Conservation (phyloP, 37 sponge, comb jelly and placozoan species). For the Mnemiopsis leidyi region DNA sequence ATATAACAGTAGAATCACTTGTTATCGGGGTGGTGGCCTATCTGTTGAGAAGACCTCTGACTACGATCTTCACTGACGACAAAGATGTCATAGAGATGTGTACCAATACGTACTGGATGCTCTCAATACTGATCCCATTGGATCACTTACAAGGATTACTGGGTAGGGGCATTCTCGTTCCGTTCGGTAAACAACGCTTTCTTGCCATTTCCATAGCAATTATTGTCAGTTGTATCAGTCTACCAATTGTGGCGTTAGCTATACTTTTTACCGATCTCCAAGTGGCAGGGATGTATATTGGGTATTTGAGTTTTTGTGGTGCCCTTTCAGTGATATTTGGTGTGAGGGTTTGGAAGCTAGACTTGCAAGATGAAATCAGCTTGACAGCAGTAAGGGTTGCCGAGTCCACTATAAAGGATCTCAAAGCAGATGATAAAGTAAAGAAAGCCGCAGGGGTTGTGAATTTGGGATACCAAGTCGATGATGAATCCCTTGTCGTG, state of each 20-base stretch:
- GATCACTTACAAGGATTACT: constrained; percentile 10
- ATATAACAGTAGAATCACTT: not conserved
- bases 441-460: not conserved
- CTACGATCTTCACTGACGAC: not conserved
- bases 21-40: not conserved
- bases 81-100: not conserved
- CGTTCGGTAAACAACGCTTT: constrained; percentile 33
- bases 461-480: not conserved
- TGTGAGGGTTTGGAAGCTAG: not conserved
- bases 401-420: not conserved
- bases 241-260: constrained; percentile 6
- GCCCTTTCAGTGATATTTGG: not conserved
- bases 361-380: not conserved
- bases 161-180: not conserved
- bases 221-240: not conserved
- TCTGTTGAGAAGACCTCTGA: not conserved
- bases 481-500: not conserved
- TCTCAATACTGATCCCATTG: not conserved
- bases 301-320: not conserved
- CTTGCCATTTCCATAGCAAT: not conserved
- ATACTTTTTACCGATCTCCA: not conserved
- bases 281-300: not conserved
- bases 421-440: not conserved
- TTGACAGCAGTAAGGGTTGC: not conserved
- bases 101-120: not conserved